phyloP scores from a whole-genome alignment of 1,140 invertebrate genomes.

The Tetranychus urticae region DNA sequence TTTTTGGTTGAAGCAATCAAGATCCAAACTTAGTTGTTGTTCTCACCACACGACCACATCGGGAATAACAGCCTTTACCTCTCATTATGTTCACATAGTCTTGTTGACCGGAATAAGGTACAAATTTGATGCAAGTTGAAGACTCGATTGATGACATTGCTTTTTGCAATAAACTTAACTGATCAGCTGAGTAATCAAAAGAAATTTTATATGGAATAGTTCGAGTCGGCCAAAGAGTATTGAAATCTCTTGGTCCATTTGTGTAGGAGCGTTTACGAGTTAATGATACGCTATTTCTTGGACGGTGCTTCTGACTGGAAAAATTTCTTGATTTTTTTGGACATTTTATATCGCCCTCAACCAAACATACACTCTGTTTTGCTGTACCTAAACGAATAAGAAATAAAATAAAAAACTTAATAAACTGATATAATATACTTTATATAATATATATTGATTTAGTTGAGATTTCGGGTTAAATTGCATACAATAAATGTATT shows the following conservation, averaged over 20 bases:
- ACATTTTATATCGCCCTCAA: background rate
- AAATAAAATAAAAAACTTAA: too few relatives aligned
- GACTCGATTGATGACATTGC: background rate
- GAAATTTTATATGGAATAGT: background rate
- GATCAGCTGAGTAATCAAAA: background rate
- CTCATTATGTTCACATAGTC: background rate
- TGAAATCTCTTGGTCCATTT: background rate
- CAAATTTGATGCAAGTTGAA: background rate
- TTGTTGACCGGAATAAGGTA: background rate
- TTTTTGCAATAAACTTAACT: background rate
- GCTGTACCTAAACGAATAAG: too few relatives aligned
- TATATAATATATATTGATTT: too few relatives aligned
- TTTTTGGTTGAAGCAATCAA: conserved; percentile 17
- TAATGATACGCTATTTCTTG: background rate
- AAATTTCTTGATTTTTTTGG: background rate
- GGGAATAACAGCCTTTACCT: background rate
- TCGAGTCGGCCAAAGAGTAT: background rate
- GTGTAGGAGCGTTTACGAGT: background rate
- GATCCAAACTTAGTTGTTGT: background rate
- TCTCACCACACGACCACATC: background rate
- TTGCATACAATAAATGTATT: too few relatives aligned
- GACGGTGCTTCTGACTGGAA: background rate
- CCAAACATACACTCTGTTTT: background rate
- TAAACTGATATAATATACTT: too few relatives aligned
- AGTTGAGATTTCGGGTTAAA: too few relatives aligned